Evolutionary conservation across 2,113 vertebrate genomes (phyloP).

Genomic region (Holacanthus passer): DNA sequence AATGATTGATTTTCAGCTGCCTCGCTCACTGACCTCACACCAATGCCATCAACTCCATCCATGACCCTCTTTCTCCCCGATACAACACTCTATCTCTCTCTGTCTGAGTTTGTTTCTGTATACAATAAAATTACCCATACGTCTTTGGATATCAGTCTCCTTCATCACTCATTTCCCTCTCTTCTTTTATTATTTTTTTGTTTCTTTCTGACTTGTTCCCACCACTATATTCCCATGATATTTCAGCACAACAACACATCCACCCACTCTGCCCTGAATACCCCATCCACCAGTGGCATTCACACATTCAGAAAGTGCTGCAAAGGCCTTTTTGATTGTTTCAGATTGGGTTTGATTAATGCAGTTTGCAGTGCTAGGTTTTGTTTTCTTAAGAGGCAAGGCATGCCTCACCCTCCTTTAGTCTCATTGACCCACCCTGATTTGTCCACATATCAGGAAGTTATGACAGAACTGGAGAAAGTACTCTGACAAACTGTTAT

Average conservation of each 20-base stretch:
- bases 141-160: background rate
- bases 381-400: conserved; percentile 64
- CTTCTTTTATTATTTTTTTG: background rate
- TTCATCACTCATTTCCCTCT: background rate
- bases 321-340: background rate
- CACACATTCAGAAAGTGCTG: conserved; percentile 14
- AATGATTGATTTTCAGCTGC: conserved; percentile 57
- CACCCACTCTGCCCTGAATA: background rate
- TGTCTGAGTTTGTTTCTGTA: background rate
- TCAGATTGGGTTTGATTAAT: conserved; percentile 37
- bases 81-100: conserved; percentile 28
- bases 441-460: conserved; percentile 37
- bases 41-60: conserved; percentile 57
- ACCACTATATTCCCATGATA: conserved; percentile 4
- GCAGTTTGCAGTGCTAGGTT: conserved; percentile 37
- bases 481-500: background rate
- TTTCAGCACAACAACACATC: conserved; percentile 7
- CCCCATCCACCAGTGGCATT: background rate
- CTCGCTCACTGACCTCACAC: conserved; percentile 60
- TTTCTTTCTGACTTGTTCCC: background rate
- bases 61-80: conserved; percentile 10
- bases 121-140: conserved; percentile 6
- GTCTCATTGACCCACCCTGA: conserved; percentile 47
- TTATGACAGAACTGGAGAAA: conserved; percentile 21
- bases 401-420: conserved; percentile 52